These are phyloP conservation scores for Scytalopus superciliaris DNA, from an alignment of 2,113 vertebrate species.

Conservation along the genomic window DNA sequence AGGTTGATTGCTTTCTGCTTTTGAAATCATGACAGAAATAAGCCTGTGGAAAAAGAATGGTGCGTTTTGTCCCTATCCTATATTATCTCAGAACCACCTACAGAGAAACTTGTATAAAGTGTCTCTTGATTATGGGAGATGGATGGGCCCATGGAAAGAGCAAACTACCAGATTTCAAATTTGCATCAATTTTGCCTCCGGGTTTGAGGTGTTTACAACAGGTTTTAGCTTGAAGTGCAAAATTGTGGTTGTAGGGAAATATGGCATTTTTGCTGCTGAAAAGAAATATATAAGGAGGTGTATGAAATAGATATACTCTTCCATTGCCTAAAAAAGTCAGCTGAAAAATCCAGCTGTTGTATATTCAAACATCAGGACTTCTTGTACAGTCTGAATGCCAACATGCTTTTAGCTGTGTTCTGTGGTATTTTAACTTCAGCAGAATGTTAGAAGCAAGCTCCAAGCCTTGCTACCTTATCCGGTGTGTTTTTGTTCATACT, in stretches of 20 bases:
- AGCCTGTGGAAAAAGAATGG: conserved; percentile 29
- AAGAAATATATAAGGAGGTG: background rate
- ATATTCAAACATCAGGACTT: conserved; percentile 13
- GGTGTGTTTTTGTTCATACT: background rate
- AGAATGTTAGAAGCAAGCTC: background rate
- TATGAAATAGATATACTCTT: background rate
- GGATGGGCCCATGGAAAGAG: conserved; percentile 24
- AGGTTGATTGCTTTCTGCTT: conserved; percentile 35
- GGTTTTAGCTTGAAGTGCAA: conserved; percentile 28
- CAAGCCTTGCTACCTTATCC: background rate
- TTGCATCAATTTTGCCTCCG: conserved; percentile 19
- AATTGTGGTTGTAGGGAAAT: conserved; percentile 42
- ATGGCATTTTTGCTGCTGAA: conserved; percentile 29
- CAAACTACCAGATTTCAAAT: conserved; percentile 27
- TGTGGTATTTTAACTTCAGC: conserved; percentile 27
- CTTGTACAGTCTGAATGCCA: conserved; percentile 19
- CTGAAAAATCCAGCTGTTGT: conserved; percentile 21
- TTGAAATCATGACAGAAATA: conserved; percentile 28
- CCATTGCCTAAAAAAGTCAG: background rate
- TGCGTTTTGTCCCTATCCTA: background rate
- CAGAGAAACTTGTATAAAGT: conserved; percentile 18
- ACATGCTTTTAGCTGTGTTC: background rate
- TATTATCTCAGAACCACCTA: background rate
- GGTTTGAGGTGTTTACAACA: conserved; percentile 51
- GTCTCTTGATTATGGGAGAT: conserved; percentile 53